phyloP scores from a whole-genome alignment of 2,797 vertebrate genomes.

The Pseudopleuronectes americanus region DNA sequence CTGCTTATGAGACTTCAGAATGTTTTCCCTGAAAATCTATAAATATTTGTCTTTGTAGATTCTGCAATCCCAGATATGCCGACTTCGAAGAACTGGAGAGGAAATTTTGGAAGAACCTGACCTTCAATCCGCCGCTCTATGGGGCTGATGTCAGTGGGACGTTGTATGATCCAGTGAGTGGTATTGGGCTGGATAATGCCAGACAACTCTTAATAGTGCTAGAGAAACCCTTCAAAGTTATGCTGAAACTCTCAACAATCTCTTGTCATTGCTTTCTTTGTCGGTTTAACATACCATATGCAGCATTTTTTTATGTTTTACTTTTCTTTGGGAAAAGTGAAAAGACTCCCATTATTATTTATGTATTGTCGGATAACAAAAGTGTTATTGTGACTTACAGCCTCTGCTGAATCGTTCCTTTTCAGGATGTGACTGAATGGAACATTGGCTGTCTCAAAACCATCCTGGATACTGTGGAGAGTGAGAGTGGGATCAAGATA shows the following conservation, averaged over 20 bases:
- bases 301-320: not conserved
- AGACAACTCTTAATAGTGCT: not conserved
- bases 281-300: not conserved
- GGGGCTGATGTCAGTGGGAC: slow-evolving; percentile 96
- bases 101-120: slow-evolving; percentile 98
- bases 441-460: slow-evolving; percentile 94
- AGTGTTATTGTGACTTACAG: not conserved
- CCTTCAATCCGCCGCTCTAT: slow-evolving; percentile 94
- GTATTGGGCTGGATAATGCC: not conserved
- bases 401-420: slow-evolving; percentile 9
- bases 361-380: no score
- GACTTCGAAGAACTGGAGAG: slow-evolving; percentile 96
- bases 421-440: slow-evolving; percentile 92
- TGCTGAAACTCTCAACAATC: not conserved
- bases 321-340: not conserved
- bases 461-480: slow-evolving; percentile 93
- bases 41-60: slow-evolving; percentile 78
- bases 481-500: slow-evolving; percentile 93
- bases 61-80: slow-evolving; percentile 90
- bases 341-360: no score
- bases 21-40: not conserved
- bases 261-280: not conserved
- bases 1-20: not conserved
- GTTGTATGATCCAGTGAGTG: slow-evolving; percentile 91
- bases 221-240: not conserved